Evolutionary conservation across 2,888 invertebrate genomes (phyloP), one percentile per base, ranked within the genome.

Genomic region (Siphlonurus alternatus): DNA sequence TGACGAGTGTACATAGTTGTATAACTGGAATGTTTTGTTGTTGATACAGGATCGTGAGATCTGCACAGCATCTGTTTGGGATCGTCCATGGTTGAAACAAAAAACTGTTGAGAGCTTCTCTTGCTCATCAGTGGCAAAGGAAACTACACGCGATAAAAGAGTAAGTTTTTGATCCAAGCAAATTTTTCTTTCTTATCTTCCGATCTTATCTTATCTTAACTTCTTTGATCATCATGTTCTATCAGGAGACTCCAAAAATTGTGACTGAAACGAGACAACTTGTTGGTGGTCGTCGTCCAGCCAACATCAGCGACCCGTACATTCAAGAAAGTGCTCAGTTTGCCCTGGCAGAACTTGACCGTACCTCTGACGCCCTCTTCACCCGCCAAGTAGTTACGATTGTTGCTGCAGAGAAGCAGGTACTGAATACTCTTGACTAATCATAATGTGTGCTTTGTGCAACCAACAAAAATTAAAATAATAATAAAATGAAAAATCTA

Each of bases 11-110:
- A n/a, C n/a, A n/a, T n/a, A n/a, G n/a, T n/a, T n/a, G n/a, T n/a
- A n/a, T n/a, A n/a, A n/a, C n/a, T n/a, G n/a, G n/a, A n/a, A n/a
- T n/a, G n/a, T n/a, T n/a, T n/a, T n/a, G n/a, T n/a, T n/a, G n/a
- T n/a, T n/a, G n/a, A n/a, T n/a, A n/a, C n/a, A n/a, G n/a, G n/a
- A n/a, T n/a, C n/a, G 22, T 10, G 65, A 68, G 61, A 62, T 66
- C 51, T 84, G 84, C 70, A 68, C 76, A 24, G 71, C 83, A 53
- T 69, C 73, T 64, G 75, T 84, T 59, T 84, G 83, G 83, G 79
- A 82, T 61, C 77, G 78, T 69, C 79, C 81, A 2, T 85, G 84
- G 84, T 67, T 81, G 62, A 76, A 79, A 24, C 64, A 73, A 61
- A 69, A 64, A 22, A 61, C 66, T 64, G 60, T 71, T n/a, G 67